These are phyloP conservation scores for Pterobdella sp. DNA, from an alignment of 2,888 invertebrate genomes.

Conservation along the genomic window DNA sequence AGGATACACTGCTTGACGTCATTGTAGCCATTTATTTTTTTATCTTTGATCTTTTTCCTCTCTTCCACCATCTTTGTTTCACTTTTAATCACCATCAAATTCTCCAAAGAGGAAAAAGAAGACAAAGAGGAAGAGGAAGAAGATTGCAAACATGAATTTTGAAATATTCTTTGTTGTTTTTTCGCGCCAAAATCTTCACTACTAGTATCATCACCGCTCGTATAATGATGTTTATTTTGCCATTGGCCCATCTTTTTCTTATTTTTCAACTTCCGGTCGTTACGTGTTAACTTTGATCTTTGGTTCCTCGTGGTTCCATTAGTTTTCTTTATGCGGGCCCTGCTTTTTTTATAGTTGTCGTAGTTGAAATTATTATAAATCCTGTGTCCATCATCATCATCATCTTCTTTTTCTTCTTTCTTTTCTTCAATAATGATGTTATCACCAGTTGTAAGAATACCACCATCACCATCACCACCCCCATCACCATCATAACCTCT, in stretches of 20 bases:
- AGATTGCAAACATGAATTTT: not conserved
- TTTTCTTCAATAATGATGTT: not conserved
- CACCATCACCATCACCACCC: not conserved
- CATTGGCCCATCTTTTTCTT: not conserved
- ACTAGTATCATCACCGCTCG: not conserved
- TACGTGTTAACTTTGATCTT: not conserved
- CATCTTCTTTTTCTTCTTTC: not conserved
- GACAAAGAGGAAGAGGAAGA: not conserved
- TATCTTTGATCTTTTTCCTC: not conserved
- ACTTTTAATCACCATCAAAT: not conserved
- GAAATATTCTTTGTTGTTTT: not conserved
- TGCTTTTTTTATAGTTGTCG: not conserved
- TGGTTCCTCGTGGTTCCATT: not conserved
- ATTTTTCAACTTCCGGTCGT: not conserved
- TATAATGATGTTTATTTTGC: not conserved
- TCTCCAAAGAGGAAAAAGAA: not conserved
- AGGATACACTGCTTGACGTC: not conserved
- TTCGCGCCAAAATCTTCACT: not conserved
- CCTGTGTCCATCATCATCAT: constrained; percentile 1
- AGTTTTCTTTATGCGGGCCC: not conserved
- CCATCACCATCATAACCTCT: not conserved
- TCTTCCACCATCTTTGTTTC: not conserved
- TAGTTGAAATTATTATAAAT: not conserved
- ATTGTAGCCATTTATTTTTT: not conserved
- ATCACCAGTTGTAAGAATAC: not conserved